Evolutionary conservation across 2,113 vertebrate species (phyloP), one percentile per base, ranked within the genome.

Genomic region (Atractosteus spatula): DNA sequence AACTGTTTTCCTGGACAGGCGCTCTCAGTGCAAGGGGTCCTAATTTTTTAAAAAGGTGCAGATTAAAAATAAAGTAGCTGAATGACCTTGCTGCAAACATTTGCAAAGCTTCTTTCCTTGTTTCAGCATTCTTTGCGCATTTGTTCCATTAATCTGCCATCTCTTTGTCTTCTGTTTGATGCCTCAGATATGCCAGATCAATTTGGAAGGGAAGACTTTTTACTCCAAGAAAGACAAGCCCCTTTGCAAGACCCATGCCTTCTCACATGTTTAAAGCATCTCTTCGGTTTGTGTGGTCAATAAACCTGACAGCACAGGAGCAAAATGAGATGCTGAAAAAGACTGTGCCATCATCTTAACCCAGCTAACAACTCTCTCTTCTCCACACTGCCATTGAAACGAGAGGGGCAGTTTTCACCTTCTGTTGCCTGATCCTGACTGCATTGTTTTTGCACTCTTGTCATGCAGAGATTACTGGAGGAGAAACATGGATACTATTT

Each of bases 141-240:
- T 29, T 29, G 29, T 29, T 29, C 47, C 16, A 51, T 51, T 29
- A 51, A 51, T 51, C 29, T n/a, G 14, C 43, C 3, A n/a, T 55
- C 57, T n/a, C 54, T 56, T 47, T 68, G 54, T 57, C 64, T 41
- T 63, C 11, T 17, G 14, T 8, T 57, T 54, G 74, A 79, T 87
- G 78, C 85, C 71, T 80, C 84, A 99, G 97, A 94, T 99, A 85
- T 99, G 97, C 91, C 96, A 99, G 83, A 92, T 95, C 84, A 99
- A 99, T 90, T 87, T 99, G 89, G 97, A 99, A 94, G 97, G 97
- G 80, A 99, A 99, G 91, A 99, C 97, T 0, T 99, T 99, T 92
- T 99, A 95, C 86, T 99, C 97, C 74, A 99, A 98, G 93, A 99
- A 99, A 87, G 97, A 98, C 90, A 99, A 98, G 87, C 97, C 97